A percentile compares a stretch with the other conserved stretches of the same genome.
Evolutionary conservation across 2,888 invertebrate species (phyloP).

Genomic region (Parasteatoda lunata): DNA sequence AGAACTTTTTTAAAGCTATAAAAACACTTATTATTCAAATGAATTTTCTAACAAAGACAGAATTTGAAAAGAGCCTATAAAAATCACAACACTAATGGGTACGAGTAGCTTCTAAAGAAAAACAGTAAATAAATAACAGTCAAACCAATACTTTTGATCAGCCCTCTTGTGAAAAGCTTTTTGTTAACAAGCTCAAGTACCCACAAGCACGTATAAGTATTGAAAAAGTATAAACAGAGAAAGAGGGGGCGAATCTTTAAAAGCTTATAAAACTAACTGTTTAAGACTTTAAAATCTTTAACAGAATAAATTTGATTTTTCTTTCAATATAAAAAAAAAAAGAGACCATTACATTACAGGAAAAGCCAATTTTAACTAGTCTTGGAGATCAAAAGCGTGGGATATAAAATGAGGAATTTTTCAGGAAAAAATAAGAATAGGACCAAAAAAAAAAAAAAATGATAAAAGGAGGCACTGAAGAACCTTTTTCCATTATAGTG

Average conservation of each 20-base stretch:
- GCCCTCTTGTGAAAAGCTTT: constrained; percentile 1
- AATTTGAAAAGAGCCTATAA: constrained; percentile 23
- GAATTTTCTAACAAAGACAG: not conserved
- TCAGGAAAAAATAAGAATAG: not conserved
- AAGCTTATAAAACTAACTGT: constrained; percentile 6
- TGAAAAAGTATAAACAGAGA: constrained; percentile 26
- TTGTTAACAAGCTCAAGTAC: constrained; percentile 43
- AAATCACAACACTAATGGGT: constrained; percentile 50
- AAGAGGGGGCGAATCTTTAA: constrained; percentile 25
- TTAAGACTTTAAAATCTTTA: constrained; percentile 20
- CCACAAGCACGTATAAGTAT: constrained; percentile 34
- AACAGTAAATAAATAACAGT: not conserved
- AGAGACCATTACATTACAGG: not conserved
- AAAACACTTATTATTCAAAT: too few relatives aligned
- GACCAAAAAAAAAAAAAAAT: not conserved
- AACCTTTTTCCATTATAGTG: not conserved
- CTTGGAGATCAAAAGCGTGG: too few relatives aligned
- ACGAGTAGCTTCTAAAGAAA: constrained; percentile 17
- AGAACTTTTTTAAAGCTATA: too few relatives aligned
- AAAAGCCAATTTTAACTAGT: not conserved
- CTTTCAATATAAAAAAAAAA: not conserved
- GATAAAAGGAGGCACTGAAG: not conserved
- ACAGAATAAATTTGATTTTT: not conserved
- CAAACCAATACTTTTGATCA: not conserved
- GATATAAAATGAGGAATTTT: too few relatives aligned